phyloP scores from a whole-genome alignment of 2,113 vertebrate species.

The Elaphurus davidianus region DNA sequence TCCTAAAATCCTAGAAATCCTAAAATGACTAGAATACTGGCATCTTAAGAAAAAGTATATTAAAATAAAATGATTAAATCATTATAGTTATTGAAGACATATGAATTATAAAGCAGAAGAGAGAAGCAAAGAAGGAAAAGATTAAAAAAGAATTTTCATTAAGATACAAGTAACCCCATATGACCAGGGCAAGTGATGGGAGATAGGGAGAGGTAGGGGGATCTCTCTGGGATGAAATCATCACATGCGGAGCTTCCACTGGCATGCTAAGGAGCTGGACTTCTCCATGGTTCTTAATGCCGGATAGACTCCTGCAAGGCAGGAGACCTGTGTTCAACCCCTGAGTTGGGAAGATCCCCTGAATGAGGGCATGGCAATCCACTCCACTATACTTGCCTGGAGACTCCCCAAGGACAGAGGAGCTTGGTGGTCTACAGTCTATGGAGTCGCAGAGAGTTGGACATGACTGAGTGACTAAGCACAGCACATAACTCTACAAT shows the following conservation, averaged over 20 bases:
- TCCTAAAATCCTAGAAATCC: not conserved
- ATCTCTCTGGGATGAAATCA: not conserved
- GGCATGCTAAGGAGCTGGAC: not conserved
- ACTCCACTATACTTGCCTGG: not conserved
- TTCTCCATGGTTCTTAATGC: not conserved
- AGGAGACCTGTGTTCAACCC: not conserved
- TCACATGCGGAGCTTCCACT: accelerated
- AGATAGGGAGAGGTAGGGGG: accelerated
- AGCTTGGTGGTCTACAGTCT: not conserved
- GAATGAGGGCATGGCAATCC: not conserved
- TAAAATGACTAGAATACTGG: not conserved
- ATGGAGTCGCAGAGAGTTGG: not conserved
- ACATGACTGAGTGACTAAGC: not conserved
- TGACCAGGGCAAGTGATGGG: not conserved
- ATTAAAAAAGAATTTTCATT: not conserved
- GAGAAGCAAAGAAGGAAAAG: not conserved
- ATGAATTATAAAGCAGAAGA: not conserved
- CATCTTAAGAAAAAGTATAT: not conserved
- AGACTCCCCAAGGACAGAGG: not conserved
- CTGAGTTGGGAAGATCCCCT: not conserved
- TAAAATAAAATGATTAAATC: not conserved
- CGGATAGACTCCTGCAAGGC: not conserved
- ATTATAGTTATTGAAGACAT: not conserved
- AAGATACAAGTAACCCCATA: not conserved
- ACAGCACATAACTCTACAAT: not conserved